Conservation (phyloP, 2,888 invertebrate genomes). For the Cheiracanthium punctorium region DNA sequence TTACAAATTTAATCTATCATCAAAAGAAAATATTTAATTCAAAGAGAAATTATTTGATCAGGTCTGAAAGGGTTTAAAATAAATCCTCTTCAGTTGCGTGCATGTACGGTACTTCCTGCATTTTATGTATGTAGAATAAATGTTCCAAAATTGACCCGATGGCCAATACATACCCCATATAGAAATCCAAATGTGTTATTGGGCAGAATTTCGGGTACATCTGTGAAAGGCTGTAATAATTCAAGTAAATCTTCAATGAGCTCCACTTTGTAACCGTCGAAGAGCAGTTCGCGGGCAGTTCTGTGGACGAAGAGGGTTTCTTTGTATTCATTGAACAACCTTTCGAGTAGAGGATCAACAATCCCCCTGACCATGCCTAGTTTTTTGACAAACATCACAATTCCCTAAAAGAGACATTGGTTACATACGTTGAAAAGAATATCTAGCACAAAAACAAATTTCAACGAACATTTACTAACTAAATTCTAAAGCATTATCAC, state of each 20-base stretch:
- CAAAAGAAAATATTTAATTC: too few relatives aligned
- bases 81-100: too few relatives aligned
- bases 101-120: too few relatives aligned
- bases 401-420: conserved; percentile 37
- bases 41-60: too few relatives aligned
- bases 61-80: too few relatives aligned
- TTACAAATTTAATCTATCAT: too few relatives aligned
- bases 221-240: conserved; percentile 48
- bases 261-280: conserved; percentile 58
- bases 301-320: conserved; percentile 34
- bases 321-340: conserved; percentile 28
- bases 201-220: conserved; percentile 66
- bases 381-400: conserved; percentile 53
- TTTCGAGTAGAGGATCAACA: conserved; percentile 33
- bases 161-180: conserved; percentile 60
- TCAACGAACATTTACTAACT: too few relatives aligned
- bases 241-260: conserved; percentile 52
- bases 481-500: too few relatives aligned
- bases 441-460: too few relatives aligned
- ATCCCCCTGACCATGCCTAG: not conserved
- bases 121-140: too few relatives aligned
- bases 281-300: conserved; percentile 46
- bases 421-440: too few relatives aligned
- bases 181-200: conserved; percentile 71
- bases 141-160: too few relatives aligned